Evolutionary conservation across 2,113 vertebrate species (phyloP).

Genomic region (Hydropotes inermis): DNA sequence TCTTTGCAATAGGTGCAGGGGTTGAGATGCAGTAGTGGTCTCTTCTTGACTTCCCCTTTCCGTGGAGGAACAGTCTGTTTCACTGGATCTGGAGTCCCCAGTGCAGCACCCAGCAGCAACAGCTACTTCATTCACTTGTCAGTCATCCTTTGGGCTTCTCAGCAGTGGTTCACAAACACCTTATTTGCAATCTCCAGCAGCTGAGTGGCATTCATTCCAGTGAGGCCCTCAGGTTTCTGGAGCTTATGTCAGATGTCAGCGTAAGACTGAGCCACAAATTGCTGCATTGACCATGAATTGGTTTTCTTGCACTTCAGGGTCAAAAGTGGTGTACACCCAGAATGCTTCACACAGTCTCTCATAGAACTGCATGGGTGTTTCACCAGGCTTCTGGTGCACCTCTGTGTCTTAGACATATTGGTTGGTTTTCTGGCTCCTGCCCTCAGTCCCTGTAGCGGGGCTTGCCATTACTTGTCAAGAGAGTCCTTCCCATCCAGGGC

Average conservation of each 20-base stretch:
- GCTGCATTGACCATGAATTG: rapidly evolving
- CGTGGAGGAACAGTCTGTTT: not conserved
- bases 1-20: not conserved
- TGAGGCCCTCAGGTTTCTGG: not conserved
- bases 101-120: too few species aligned
- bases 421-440: not conserved
- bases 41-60: not conserved
- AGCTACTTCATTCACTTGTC: not conserved
- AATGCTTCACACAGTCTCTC: not conserved
- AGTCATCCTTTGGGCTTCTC: not conserved
- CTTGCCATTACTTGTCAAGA: rapidly evolving
- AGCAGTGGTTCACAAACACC: not conserved
- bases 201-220: too few species aligned
- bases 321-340: not conserved
- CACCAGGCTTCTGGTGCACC: not conserved
- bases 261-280: too few species aligned
- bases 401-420: not conserved
- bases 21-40: not conserved
- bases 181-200: not conserved
- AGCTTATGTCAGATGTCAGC: not conserved
- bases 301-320: not conserved
- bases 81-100: not conserved
- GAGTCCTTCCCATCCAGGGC: not conserved
- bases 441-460: not conserved
- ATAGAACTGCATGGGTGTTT: not conserved